These are phyloP conservation scores for Halcyon badia DNA, from an alignment of 2,797 vertebrate species.

Conservation along the genomic window DNA sequence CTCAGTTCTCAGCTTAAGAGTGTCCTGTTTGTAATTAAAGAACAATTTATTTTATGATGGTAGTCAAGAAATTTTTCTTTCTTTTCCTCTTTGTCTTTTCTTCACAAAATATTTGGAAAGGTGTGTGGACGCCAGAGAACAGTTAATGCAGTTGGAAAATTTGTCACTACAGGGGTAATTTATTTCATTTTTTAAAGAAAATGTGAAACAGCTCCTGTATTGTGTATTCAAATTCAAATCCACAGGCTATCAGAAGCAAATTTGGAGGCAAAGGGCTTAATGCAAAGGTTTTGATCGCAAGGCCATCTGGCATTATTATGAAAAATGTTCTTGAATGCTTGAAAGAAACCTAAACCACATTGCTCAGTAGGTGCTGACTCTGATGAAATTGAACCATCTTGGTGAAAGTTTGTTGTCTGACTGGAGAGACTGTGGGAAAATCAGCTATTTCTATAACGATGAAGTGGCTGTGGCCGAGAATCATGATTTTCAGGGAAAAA, in stretches of 20 bases:
- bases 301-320: slow-evolving; percentile 1
- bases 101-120: not conserved
- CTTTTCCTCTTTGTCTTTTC: not conserved
- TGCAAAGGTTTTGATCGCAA: slow-evolving; percentile 5
- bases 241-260: not conserved
- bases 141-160: not conserved
- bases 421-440: slow-evolving; percentile 51
- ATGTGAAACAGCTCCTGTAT: not conserved
- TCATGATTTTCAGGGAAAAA: slow-evolving; percentile 3
- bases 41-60: slow-evolving; percentile 21
- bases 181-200: not conserved
- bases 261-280: slow-evolving; percentile 13
- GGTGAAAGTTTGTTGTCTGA: slow-evolving; percentile 16
- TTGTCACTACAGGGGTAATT: not conserved
- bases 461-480: slow-evolving; percentile 58
- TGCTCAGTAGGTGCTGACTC: slow-evolving; percentile 63
- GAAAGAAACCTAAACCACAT: slow-evolving; percentile 40
- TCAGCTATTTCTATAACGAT: slow-evolving; percentile 15
- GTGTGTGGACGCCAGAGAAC: not conserved
- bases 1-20: slow-evolving; percentile 39
- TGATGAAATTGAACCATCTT: slow-evolving; percentile 38
- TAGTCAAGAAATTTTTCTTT: not conserved
- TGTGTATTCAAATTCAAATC: not conserved
- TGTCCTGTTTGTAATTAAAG: slow-evolving; percentile 70
- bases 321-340: not conserved